These are phyloP conservation scores for Dromius quadrimaculatus DNA, from an alignment of 2,888 invertebrate species.

Conservation along the genomic window DNA sequence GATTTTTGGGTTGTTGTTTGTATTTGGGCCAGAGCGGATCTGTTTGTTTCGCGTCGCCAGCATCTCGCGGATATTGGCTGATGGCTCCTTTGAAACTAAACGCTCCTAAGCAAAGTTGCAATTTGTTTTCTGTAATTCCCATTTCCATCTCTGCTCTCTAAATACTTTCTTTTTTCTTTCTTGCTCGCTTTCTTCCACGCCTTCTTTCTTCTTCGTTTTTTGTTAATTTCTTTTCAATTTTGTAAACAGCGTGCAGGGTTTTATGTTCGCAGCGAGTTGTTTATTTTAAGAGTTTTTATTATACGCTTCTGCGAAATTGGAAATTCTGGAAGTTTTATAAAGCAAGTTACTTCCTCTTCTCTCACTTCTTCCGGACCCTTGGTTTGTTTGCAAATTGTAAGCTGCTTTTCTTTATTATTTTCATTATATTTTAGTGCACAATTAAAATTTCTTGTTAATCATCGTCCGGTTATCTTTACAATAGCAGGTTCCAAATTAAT, in stretches of 20 bases:
- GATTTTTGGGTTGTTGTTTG: no score
- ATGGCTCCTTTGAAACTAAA: constrained; percentile 53
- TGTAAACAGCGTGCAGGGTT: constrained; percentile 51
- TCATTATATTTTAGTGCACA: constrained; percentile 3
- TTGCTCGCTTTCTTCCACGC: constrained; percentile 43
- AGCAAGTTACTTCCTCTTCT: constrained; percentile 11
- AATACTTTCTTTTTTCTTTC: constrained; percentile 49
- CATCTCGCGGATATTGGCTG: constrained; percentile 50
- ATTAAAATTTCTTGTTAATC: constrained; percentile 25
- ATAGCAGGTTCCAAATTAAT: no score
- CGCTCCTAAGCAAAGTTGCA: constrained; percentile 56
- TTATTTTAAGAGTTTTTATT: constrained; percentile 52
- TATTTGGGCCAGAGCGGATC: not conserved
- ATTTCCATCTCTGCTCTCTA: constrained; percentile 55
- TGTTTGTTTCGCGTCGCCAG: constrained; percentile 10
- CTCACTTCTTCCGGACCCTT: constrained; percentile 1
- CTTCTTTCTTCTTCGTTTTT: constrained; percentile 49
- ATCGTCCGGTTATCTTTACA: no score
- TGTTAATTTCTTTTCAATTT: constrained; percentile 53
- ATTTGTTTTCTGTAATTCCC: constrained; percentile 59
- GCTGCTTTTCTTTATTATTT: constrained; percentile 32
- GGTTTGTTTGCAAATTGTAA: constrained; percentile 19
- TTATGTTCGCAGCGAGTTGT: constrained; percentile 43
- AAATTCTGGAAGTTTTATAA: constrained; percentile 42
- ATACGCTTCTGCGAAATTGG: constrained; percentile 49